Base-by-base conservation (phyloP, 2,888 invertebrate genomes). In the Dioctria linearis region DNA sequence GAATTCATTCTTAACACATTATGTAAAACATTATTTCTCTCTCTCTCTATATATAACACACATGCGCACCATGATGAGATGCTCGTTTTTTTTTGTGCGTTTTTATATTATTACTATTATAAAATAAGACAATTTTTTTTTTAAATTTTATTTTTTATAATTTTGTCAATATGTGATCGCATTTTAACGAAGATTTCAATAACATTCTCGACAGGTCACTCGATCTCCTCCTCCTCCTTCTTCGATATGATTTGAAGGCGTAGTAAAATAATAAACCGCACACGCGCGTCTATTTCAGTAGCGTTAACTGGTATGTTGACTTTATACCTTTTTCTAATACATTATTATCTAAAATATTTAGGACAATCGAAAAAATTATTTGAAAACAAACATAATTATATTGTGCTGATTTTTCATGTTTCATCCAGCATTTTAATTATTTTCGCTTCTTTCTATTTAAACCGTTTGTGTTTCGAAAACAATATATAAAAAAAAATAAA, bases 321-420 rank as follows among this genome's bases (percentile, higher is more conserved):
- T 76, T 75, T 76, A 42, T 49, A 76, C 63, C 76, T 49, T 76
- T 76, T 63, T 76, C 63, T 63, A 25, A 25, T 25, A 25, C 25
- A 25, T 25, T 25, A 25, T 25, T 63, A 63, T 76, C 43, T 63
- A 63, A 76, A 76, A 73, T 25, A 25, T 49, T 63, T 76, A 76
- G 76, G 76, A 37, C 76, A 76, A 63, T 49, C 76, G 63, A 76
- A 42, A 25, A 25, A 25, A 25, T 25, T 25, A 25, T 25, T 25
- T 25, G 25, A 25, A 25, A 59, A 59, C 75, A 75, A 61, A 59
- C 42, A 57, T 71, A 25, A 25, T 57, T 54, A 54, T 73, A 73
- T 75, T 76, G 76, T 76, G 76, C 76, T 76, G 76, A 76, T 63
- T 75, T 75, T 75, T 76, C 76, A 76, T 76, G n/a, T 76, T 76